Conservation (phyloP, 2,888 invertebrate genomes). For the Bugulina stolonifera region DNA sequence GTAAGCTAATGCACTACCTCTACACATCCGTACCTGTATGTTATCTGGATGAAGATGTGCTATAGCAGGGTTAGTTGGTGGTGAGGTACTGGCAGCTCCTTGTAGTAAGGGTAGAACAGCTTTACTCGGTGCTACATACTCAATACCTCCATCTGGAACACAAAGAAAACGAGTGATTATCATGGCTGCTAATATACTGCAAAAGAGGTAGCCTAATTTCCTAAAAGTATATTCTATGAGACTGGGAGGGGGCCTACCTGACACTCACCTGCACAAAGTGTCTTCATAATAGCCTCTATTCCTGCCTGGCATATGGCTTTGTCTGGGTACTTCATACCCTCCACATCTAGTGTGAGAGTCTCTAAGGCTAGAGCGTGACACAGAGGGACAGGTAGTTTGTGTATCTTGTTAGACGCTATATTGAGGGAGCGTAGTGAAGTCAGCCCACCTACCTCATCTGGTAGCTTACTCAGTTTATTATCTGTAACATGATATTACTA, state of each 20-base stretch:
- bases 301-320: conserved; percentile 58
- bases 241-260: no score
- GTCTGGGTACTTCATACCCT: conserved; percentile 64
- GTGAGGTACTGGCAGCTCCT: conserved; percentile 31
- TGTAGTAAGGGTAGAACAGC: conserved; percentile 39
- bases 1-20: no score
- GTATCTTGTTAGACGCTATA: conserved; percentile 43
- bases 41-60: conserved; percentile 19
- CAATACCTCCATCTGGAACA: conserved; percentile 38
- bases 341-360: conserved; percentile 61
- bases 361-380: conserved; percentile 63
- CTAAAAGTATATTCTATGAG: no score
- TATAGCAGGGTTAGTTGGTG: background rate
- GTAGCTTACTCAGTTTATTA: conserved; percentile 43
- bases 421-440: conserved; percentile 41
- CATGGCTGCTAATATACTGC: no score
- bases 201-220: no score
- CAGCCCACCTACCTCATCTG: conserved; percentile 37
- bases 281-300: conserved; percentile 64
- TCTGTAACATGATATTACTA: conserved; percentile 37
- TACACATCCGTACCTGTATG: background rate
- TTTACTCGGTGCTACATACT: conserved; percentile 44
- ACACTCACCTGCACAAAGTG: conserved; percentile 60
- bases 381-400: conserved; percentile 56
- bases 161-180: no score